Base-by-base conservation (phyloP, 2,797 vertebrate species). In the Schizopygopsis malacanthus region DNA sequence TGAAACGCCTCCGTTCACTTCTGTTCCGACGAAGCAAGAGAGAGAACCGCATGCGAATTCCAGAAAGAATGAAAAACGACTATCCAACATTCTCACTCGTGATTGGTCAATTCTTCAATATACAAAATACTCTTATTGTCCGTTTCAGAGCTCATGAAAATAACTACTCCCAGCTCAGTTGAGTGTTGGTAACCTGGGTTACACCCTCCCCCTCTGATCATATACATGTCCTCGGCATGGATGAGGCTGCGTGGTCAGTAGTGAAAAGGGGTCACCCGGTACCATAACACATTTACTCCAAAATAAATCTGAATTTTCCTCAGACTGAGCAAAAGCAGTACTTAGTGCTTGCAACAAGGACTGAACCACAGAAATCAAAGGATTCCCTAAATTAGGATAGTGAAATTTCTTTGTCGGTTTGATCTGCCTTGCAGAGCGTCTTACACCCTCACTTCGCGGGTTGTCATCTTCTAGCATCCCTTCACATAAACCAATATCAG, bases 361-460 rank as follows among this genome's bases (percentile, higher is more conserved):
- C 63, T 67, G 63, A 67, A 67, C 63, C 2, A 67, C 63, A 3
- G 13, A 37, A 37, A 63, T 63, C 2, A 63, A 63, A 25, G 79
- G 28, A 45, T 85, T 47, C 4, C 25, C 61, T 28, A 28, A 81
- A 84, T 71, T 81, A 33, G 70, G 61, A 65, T 33, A 65, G 13
- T 65, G 61, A 33, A 6, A 33, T 33, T 65, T 65, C 12, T 65
- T 65, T 33, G 61, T 25, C 25, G 61, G 25, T 33, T 65, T 65
- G 8, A 65, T 65, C 12, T 65, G 61, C 61, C 61, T 65, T 65
- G 25, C 61, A 25, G 61, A 65, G 2, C 2, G 22, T 12, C 61
- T 65, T 13, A 65, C 3, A 12, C 25, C 61, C 25, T 63, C 25
- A 28, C 12, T 5, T 15, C 0, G 61, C 2, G 1, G 4, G 25